These are phyloP conservation scores for Vespertilio murinus DNA, from an alignment of 2,797 vertebrate genomes.

Conservation along the genomic window DNA sequence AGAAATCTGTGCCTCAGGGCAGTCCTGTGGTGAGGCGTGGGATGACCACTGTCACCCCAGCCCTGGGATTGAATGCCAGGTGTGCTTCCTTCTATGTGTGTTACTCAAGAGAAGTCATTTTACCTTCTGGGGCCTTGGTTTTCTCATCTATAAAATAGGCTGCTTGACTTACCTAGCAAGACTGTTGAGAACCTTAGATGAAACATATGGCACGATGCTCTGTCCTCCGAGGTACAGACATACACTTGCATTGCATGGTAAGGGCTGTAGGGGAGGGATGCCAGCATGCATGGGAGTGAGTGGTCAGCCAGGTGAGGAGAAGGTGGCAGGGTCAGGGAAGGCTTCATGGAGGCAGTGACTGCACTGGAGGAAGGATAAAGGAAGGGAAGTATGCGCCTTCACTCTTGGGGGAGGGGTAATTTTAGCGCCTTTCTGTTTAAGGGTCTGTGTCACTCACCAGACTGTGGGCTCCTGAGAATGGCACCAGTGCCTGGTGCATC, in stretches of 20 bases:
- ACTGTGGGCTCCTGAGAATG: neutral
- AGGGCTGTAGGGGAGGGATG: neutral
- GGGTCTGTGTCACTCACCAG: neutral
- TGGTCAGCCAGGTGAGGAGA: neutral
- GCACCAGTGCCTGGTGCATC: neutral
- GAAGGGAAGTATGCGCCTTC: neutral
- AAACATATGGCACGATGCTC: neutral
- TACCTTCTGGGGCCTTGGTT: neutral
- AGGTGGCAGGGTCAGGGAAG: neutral
- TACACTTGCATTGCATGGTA: neutral
- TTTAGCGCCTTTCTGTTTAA: neutral
- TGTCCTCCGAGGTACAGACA: neutral
- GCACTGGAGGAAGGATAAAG: neutral
- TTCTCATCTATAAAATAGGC: neutral
- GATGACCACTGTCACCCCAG: neutral
- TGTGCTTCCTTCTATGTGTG: neutral
- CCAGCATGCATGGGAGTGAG: neutral
- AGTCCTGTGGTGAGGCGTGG: neutral
- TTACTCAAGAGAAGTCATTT: slow-evolving; percentile 1
- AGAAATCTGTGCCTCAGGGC: neutral
- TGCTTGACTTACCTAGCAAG: neutral
- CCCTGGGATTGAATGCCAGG: neutral
- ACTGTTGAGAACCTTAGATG: neutral
- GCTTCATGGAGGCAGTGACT: neutral
- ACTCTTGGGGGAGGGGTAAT: neutral